Evolutionary conservation across 2,888 invertebrate species (phyloP).

Genomic region (Esperia sulphurella): DNA sequence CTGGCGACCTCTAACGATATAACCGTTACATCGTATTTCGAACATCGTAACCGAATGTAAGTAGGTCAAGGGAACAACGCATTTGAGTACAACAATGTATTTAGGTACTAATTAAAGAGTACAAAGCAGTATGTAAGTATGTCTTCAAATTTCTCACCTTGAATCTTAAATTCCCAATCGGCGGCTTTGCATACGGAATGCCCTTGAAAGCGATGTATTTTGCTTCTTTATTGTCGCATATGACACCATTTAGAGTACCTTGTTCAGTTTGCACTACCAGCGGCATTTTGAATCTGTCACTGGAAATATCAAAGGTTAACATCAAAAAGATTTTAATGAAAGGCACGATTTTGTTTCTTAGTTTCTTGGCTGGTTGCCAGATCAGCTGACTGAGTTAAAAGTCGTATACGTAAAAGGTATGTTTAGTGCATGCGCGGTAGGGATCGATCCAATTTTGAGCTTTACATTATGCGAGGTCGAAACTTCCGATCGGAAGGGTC

Average conservation of each 20-base stretch:
- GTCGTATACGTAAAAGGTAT: background rate
- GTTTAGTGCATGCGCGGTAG: conserved; percentile 5
- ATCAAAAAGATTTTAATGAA: background rate
- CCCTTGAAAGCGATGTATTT: conserved; percentile 72
- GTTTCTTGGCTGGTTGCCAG: conserved; percentile 12
- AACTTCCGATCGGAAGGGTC: too few relatives aligned
- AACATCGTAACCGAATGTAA: background rate
- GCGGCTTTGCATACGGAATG: conserved; percentile 81
- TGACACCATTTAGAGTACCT: conserved; percentile 52
- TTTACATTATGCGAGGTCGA: background rate
- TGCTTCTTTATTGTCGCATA: conserved; percentile 36
- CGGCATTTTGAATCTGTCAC: conserved; percentile 36
- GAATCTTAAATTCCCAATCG: conserved; percentile 78
- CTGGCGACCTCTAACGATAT: too few relatives aligned
- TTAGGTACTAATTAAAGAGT: background rate
- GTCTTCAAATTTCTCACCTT: conserved; percentile 61
- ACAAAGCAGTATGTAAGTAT: background rate
- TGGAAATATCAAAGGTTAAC: conserved; percentile 21
- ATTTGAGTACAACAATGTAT: background rate
- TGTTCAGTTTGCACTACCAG: conserved; percentile 47
- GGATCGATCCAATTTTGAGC: conserved; percentile 6
- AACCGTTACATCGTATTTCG: too few relatives aligned
- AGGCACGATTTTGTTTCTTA: background rate
- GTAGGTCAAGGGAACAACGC: background rate
- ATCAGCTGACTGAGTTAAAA: conserved; percentile 6